phyloP scores from a whole-genome alignment of 2,797 vertebrate species.

The Echeneis naucrates region DNA sequence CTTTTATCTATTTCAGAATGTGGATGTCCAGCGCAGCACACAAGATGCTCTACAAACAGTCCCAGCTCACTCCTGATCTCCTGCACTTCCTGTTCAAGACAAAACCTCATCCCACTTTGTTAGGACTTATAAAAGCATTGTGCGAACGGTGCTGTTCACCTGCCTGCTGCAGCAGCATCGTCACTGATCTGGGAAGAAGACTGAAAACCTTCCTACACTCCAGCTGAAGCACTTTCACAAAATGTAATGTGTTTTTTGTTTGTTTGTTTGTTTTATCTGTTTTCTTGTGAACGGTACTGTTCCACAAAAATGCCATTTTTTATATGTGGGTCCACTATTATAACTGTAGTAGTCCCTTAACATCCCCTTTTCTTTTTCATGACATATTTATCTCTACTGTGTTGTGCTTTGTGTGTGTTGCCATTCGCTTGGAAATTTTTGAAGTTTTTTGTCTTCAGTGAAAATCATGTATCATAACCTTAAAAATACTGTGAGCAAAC shows the following conservation, averaged over 20 bases:
- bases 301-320: constrained; percentile 45
- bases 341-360: constrained; percentile 12
- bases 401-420: constrained; percentile 32
- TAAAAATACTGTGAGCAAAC: background rate
- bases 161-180: constrained; percentile 8
- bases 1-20: constrained; percentile 83
- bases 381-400: constrained; percentile 29
- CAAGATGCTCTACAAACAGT: constrained; percentile 90
- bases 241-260: constrained; percentile 36
- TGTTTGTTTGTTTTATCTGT: too few relatives aligned
- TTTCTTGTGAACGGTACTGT: constrained; percentile 37
- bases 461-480: constrained; percentile 3
- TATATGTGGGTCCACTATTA: constrained; percentile 30
- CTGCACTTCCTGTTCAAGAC: constrained; percentile 28
- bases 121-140: constrained; percentile 19
- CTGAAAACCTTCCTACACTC: constrained; percentile 20
- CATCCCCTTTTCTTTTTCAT: constrained; percentile 21
- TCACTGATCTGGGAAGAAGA: background rate
- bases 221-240: constrained; percentile 63
- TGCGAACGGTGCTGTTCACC: constrained; percentile 23
- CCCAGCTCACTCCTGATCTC: constrained; percentile 86
- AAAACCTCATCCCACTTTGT: constrained; percentile 11
- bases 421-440: constrained; percentile 27
- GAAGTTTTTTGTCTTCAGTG: constrained; percentile 28
- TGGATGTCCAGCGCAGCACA: constrained; percentile 85